These are phyloP conservation scores for Sterrhoptilus dennistouni DNA, from an alignment of 2,113 vertebrate species.

Conservation along the genomic window DNA sequence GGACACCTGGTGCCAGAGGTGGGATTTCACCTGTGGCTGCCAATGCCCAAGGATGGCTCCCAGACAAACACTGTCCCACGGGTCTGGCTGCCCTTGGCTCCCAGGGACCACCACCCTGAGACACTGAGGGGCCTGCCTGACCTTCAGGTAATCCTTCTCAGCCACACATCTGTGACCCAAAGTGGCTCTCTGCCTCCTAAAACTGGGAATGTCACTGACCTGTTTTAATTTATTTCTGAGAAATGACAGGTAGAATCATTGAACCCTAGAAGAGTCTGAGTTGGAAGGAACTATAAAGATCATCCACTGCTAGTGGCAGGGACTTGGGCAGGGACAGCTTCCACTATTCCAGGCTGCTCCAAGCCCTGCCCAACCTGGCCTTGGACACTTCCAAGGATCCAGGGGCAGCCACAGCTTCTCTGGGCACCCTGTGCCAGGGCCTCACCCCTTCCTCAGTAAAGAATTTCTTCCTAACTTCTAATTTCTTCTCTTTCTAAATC, in stretches of 20 bases:
- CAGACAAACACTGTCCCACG: not conserved
- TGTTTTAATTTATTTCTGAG: not conserved
- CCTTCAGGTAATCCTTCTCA: not conserved
- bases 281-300: not conserved
- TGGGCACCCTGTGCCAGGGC: not conserved
- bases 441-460: rapidly evolving
- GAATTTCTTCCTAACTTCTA: not conserved
- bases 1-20: rapidly evolving
- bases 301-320: no score
- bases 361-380: rapidly evolving
- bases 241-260: not conserved
- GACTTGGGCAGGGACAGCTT: not conserved
- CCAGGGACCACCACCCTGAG: not conserved
- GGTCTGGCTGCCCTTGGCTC: not conserved
- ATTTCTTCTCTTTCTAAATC: no score
- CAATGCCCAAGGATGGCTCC: rapidly evolving
- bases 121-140: not conserved
- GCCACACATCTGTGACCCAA: rapidly evolving
- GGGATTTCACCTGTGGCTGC: not conserved
- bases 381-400: not conserved
- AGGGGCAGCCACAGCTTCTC: not conserved
- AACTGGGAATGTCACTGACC: rapidly evolving
- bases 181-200: not conserved
- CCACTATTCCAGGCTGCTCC: rapidly evolving
- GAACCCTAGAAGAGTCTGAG: not conserved